Conservation (phyloP, 1,140 invertebrate genomes). For the Cydia fagiglandana region DNA sequence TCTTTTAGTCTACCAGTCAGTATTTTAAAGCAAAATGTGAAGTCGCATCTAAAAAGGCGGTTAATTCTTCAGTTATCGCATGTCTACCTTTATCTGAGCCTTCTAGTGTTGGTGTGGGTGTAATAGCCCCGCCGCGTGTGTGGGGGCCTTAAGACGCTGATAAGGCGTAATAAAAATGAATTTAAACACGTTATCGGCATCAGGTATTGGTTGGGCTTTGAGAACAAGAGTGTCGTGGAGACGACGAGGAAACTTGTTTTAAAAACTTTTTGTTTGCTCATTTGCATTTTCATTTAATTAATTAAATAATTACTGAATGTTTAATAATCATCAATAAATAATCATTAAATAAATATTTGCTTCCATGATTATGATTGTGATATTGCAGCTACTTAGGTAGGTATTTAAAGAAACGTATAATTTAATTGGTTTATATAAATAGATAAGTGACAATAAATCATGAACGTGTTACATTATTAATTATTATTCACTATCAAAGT, state of each 20-base stretch:
- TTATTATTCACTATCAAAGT: neutral
- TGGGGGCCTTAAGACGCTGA: conserved; percentile 53
- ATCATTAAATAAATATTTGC: neutral
- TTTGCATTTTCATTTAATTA: too few species aligned
- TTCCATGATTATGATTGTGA: neutral
- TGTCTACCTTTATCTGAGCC: conserved; percentile 10
- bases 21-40: neutral
- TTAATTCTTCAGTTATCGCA: neutral
- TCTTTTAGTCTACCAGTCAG: too few species aligned
- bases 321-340: too few species aligned
- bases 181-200: conserved; percentile 65
- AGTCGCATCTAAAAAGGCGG: conserved; percentile 17
- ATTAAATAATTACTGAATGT: too few species aligned
- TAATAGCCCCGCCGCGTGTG: conserved; percentile 41
- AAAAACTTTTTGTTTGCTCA: neutral
- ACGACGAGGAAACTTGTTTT: neutral
- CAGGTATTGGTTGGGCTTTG: conserved; percentile 51
- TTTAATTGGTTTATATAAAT: neutral
- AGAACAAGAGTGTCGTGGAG: conserved; percentile 40
- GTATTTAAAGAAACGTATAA: neutral
- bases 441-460: neutral
- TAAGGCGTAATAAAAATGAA: conserved; percentile 67
- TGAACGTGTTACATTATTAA: conserved; percentile 3
- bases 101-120: conserved; percentile 41
- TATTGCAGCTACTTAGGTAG: neutral